Base-by-base conservation (phyloP, 2,113 vertebrate species). In the Rhea americana region DNA sequence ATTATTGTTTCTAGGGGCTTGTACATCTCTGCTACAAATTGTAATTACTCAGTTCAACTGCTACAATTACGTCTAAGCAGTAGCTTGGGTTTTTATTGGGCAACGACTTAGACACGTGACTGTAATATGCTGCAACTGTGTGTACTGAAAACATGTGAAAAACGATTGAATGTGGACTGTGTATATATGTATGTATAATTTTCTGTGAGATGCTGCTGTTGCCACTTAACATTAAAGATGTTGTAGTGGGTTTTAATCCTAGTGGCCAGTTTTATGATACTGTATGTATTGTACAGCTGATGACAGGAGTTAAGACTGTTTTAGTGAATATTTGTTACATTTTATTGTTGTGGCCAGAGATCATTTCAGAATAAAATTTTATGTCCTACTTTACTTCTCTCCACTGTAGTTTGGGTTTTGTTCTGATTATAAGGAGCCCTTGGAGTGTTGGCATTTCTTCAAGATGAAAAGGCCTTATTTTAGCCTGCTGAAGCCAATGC, bases 251-350 rank as follows among this genome's bases (percentile, higher is more conserved):
- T 98, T 98, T 97, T 97, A 97, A 98, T 97, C 97, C 97, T 97
- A 96, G 98, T 98, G 97, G 98, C 98, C 98, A 99, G 98, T 99
- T 99, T 98, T 98, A 98, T 98, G 98, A 98, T 99, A 98, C 98
- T 98, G 98, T 99, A 98, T 98, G 98, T 99, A 98, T 98, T 99
- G 98, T 99, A 99, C 98, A 99, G 98, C 98, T 98, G 98, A 98
- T 98, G 98, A 97, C 97, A 97, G 97, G 98, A 97, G 98, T 98
- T 97, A 96, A 97, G 98, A 98, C 98, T 98, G 98, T 98, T 99
- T 99, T 98, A 98, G 99, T 99, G 98, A 99, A 98, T 98, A 99
- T 99, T 99, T 99, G 99, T 99, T 99, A 98, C 98, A 98, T 98
- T 99, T 98, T 99, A 99, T 98, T 99, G 99, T 99, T 98, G 98